phyloP scores from a whole-genome alignment of 2,888 invertebrate genomes.

The Odontocolon sp. region DNA sequence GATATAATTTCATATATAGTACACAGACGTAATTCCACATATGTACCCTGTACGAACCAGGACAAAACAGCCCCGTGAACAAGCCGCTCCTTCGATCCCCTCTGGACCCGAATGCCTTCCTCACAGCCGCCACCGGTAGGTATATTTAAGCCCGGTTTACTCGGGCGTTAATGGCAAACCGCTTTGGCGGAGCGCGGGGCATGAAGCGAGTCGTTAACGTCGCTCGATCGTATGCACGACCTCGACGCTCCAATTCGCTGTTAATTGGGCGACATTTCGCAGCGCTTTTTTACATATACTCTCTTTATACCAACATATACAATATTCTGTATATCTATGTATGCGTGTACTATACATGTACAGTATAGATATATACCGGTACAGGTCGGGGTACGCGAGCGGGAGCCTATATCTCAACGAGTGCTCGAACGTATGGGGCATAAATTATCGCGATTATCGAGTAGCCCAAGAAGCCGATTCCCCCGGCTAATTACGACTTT shows the following conservation, averaged over 20 bases:
- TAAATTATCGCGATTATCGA: constrained; percentile 78
- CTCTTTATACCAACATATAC: constrained; percentile 24
- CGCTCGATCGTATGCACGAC: constrained; percentile 68
- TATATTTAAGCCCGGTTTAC: constrained; percentile 68
- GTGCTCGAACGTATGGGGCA: constrained; percentile 63
- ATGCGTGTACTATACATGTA: constrained; percentile 16
- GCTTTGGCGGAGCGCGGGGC: constrained; percentile 62
- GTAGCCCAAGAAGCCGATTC: constrained; percentile 68
- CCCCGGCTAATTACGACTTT: constrained; percentile 75
- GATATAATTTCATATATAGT: not conserved
- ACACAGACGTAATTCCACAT: not conserved
- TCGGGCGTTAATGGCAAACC: constrained; percentile 71
- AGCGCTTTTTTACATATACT: constrained; percentile 57
- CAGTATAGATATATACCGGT: constrained; percentile 3
- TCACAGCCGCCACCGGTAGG: constrained; percentile 61
- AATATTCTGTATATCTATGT: not conserved
- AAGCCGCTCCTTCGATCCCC: constrained; percentile 20
- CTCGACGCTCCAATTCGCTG: constrained; percentile 75
- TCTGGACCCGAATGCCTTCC: constrained; percentile 28
- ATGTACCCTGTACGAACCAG: constrained; percentile 12
- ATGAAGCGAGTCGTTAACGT: constrained; percentile 65
- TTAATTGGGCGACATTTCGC: constrained; percentile 79
- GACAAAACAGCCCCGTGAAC: constrained; percentile 49
- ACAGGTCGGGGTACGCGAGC: constrained; percentile 4
- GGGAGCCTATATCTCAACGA: constrained; percentile 68